Evolutionary conservation across 2,797 vertebrate species (phyloP).

Genomic region (Eidolon dupreanum): DNA sequence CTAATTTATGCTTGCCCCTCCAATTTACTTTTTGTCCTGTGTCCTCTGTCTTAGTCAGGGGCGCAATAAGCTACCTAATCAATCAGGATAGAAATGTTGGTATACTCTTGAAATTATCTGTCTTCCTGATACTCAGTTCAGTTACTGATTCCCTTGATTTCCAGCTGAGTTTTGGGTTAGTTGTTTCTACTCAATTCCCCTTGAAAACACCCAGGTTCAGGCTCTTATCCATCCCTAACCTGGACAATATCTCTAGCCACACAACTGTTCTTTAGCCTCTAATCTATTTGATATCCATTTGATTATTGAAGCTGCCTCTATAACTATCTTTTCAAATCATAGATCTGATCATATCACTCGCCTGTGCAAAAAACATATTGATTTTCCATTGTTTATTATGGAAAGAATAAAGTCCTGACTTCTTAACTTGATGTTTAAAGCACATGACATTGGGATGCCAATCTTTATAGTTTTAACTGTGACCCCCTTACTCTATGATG

Average conservation of each 20-base stretch:
- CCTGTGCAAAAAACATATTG: neutral
- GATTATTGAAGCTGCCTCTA: neutral
- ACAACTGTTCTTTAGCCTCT: neutral
- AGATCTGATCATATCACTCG: neutral
- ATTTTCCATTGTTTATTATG: neutral
- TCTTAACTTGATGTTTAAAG: neutral
- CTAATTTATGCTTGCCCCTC: neutral
- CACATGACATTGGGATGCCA: neutral
- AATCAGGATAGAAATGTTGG: neutral
- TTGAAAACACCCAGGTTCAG: neutral
- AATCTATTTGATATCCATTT: neutral
- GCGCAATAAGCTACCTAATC: neutral
- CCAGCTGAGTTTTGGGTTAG: neutral
- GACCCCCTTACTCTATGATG: neutral
- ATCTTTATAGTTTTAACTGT: neutral
- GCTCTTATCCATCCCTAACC: neutral
- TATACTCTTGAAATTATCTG: neutral
- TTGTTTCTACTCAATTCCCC: neutral
- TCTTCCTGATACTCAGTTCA: neutral
- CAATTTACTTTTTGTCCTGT: neutral
- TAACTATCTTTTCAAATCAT: slow-evolving; percentile 9
- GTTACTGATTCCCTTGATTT: neutral
- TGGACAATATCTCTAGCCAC: neutral
- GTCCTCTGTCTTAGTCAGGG: neutral
- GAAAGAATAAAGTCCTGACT: slow-evolving; percentile 4